Evolutionary conservation across 2,113 vertebrate genomes (phyloP), one percentile per base, ranked within the genome.

Genomic region (Dasypus novemcinctus): DNA sequence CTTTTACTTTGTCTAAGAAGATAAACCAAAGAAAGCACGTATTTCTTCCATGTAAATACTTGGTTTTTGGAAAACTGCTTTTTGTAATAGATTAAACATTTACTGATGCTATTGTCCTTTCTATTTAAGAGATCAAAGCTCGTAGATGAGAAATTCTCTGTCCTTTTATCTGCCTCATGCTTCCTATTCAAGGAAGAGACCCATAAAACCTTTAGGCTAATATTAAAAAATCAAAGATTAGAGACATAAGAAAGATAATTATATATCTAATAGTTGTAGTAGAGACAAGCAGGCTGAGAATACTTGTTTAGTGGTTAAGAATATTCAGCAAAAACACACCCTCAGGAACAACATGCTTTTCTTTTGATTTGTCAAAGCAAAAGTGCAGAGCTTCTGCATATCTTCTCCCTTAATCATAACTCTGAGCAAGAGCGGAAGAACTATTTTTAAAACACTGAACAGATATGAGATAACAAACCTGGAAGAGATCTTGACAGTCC

Each of bases 401-500:
- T 83, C 36, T 89, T 91, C 17, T 91, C 17, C 29, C 27, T 93
- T 90, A 90, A 72, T 93, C 89, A 80, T 64, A 78, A 87, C 59
- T 68, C 68, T 92, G 59, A 92, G 64, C 41, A 91, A 68, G 43
- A 92, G 27, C 5, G 1, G 72, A 64, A 84, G 64, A 93, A 91
- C n/a, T 92, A 66, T 96, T 93, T 95, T 96, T 79, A 90, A 93
- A 95, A 82, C 25, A 23, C 64, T 10, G 25, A 86, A 38, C 69
- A 85, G 57, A 69, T 78, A 63, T 1, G 57, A 78, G 43, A 49
- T 41, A 91, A 74, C 29, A 91, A 89, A 87, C 75, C 79, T 82
- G 46, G 13, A 76, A 71, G 61, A 95, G 49, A 59, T 87, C 31
- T 93, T 89, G 79, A 54, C 75, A 78, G 31, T 86, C 9, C 29